phyloP scores from a whole-genome alignment of 2,113 vertebrate species.

The Hymenochirus boettgeri region DNA sequence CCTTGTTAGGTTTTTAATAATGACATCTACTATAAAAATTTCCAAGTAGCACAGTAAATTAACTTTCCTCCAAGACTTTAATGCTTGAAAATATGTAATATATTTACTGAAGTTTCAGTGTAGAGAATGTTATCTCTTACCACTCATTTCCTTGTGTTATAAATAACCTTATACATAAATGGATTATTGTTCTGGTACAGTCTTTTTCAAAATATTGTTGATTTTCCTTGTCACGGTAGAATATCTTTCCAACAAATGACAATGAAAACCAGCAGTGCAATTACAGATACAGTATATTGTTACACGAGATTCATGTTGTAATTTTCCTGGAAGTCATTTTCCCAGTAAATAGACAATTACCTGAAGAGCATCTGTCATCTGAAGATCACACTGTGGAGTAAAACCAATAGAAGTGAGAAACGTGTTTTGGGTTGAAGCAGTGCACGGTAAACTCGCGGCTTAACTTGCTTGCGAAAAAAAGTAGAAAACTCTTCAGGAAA shows the following conservation, averaged over 20 bases:
- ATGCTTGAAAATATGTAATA: too few relatives aligned
- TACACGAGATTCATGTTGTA: constrained; percentile 4
- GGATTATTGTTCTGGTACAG: too few relatives aligned
- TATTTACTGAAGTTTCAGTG: too few relatives aligned
- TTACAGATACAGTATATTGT: background rate
- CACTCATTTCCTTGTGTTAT: too few relatives aligned
- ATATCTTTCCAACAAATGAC: background rate
- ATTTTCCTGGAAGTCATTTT: constrained; percentile 23
- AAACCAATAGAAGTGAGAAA: constrained; percentile 8
- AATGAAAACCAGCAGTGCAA: background rate
- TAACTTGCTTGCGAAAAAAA: constrained; percentile 33
- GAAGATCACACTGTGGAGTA: background rate
- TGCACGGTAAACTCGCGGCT: constrained; percentile 25
- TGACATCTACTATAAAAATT: too few relatives aligned
- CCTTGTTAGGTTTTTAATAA: too few relatives aligned
- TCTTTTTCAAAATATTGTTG: too few relatives aligned
- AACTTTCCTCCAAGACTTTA: too few relatives aligned
- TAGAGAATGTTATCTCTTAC: too few relatives aligned
- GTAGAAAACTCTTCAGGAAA: constrained; percentile 37
- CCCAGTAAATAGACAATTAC: constrained; percentile 6
- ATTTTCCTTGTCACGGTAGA: too few relatives aligned
- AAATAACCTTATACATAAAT: too few relatives aligned
- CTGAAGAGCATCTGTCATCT: background rate
- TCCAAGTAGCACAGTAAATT: too few relatives aligned
- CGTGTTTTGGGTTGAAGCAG: constrained; percentile 20